These are phyloP conservation scores for Galaxea fascicularis DNA, from an alignment of 92 coral and sea anemone species.

Conservation along the genomic window DNA sequence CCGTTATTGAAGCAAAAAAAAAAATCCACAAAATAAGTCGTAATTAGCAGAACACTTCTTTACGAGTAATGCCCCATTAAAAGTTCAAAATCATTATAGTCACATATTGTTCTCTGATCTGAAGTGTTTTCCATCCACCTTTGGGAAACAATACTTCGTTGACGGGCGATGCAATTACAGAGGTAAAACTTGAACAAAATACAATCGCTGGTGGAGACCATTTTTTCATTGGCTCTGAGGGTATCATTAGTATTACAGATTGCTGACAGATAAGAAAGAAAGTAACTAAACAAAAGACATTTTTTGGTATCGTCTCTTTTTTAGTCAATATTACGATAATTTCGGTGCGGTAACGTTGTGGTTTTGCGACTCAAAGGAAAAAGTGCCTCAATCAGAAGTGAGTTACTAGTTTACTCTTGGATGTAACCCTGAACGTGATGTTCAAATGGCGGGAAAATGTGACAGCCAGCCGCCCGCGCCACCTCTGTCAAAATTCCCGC, in stretches of 20 bases:
- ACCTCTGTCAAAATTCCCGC: slow-evolving; percentile 35
- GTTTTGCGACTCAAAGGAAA: background rate
- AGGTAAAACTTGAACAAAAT: background rate
- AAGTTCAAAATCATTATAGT: no score
- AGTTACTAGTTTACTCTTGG: background rate
- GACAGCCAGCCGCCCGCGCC: background rate
- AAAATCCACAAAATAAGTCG: background rate
- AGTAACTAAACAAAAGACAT: background rate
- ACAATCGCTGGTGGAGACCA: background rate
- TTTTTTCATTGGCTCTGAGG: background rate
- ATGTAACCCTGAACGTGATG: background rate
- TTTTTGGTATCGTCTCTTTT: background rate
- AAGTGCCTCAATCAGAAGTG: background rate
- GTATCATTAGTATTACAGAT: background rate
- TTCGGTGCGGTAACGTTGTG: background rate
- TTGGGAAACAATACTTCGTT: background rate
- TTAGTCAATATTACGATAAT: no score
- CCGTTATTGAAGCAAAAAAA: background rate
- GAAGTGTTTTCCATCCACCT: slow-evolving; percentile 1
- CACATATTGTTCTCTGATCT: slow-evolving; percentile 16
- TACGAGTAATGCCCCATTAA: background rate
- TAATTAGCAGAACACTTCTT: background rate
- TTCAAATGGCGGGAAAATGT: slow-evolving; percentile 32
- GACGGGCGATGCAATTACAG: background rate
- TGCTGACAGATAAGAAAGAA: background rate